Conservation (phyloP, 2,797 vertebrate species). For the Takifugu ocellatus region DNA sequence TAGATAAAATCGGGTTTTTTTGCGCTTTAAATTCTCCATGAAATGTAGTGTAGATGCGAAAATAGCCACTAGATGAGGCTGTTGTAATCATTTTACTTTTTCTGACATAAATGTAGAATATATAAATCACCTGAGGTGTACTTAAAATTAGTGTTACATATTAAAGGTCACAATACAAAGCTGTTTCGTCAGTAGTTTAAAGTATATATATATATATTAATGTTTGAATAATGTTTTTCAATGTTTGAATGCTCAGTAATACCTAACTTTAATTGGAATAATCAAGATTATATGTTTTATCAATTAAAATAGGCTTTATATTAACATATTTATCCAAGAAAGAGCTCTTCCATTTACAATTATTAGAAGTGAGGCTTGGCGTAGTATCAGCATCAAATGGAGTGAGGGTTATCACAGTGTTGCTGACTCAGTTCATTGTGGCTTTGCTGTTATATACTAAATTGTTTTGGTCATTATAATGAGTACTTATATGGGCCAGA, state of each 20-base stretch:
- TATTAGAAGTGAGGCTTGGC: slow-evolving; percentile 24
- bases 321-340: slow-evolving; percentile 22
- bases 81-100: slow-evolving; percentile 10
- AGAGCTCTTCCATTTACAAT: slow-evolving; percentile 23
- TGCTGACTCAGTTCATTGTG: slow-evolving; percentile 53
- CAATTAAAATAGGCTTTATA: not conserved
- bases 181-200: not conserved
- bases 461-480: slow-evolving; percentile 61
- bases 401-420: slow-evolving; percentile 39
- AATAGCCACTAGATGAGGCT: slow-evolving; percentile 25
- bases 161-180: not conserved
- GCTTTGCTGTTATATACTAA: slow-evolving; percentile 45
- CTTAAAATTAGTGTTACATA: not conserved
- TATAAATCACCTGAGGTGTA: no score
- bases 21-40: no score
- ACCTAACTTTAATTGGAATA: no score
- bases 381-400: slow-evolving; percentile 34
- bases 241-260: not conserved
- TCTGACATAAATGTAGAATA: not conserved
- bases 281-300: no score
- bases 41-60: not conserved
- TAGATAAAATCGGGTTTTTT: no score
- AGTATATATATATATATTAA: not conserved
- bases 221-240: not conserved
- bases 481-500: slow-evolving; percentile 53